Base-by-base conservation (phyloP, 2,888 invertebrate species). In the Therioaphis trifolii region DNA sequence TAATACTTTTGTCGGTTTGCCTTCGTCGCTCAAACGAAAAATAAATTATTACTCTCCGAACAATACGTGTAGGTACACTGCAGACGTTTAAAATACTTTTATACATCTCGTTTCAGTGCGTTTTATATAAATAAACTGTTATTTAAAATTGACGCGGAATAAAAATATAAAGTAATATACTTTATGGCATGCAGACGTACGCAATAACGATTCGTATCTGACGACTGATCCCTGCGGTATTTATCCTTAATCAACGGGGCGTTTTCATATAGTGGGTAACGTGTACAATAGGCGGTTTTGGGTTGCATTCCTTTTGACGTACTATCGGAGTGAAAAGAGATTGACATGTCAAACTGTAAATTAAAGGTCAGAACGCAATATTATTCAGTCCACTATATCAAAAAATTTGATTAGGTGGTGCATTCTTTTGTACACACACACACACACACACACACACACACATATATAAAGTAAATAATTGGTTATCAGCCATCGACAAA, bases 291-390 rank as follows among this genome's bases (percentile, higher is more conserved):
- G 63, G 12, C n/a, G 71, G 80, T 82, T 72, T 82, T 14, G 49
- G 29, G 72, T 72, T 35, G 72, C 72, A 82, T 82, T 82, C 82
- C 52, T 43, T 27, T 49, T n/a, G 74, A 21, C 66, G 82, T n/a
- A n/a, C n/a, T n/a, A n/a, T 35, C 0, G 43, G 27, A 74, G 3
- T 24, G 14, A n/a, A 61, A 74, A 35, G 18, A 52, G 72, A 74
- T 74, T 74, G 82, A 82, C 74, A 74, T 49, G 82, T 82, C 61
- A 74, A 52, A 66, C 29, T 49, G 18, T 61, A 61, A 79, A 69
- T 61, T 58, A 46, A 15, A 72, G 80, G 63, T 61, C 40, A 14
- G 11, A 66, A 29, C 55, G 15, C 27, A 43, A 29, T 24, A 40
- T 27, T 27, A 46, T 55, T 55, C 18, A 1, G 5, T 55, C 1